Base-by-base conservation (phyloP, 2,113 vertebrate genomes). In the Seriola rivoliana region DNA sequence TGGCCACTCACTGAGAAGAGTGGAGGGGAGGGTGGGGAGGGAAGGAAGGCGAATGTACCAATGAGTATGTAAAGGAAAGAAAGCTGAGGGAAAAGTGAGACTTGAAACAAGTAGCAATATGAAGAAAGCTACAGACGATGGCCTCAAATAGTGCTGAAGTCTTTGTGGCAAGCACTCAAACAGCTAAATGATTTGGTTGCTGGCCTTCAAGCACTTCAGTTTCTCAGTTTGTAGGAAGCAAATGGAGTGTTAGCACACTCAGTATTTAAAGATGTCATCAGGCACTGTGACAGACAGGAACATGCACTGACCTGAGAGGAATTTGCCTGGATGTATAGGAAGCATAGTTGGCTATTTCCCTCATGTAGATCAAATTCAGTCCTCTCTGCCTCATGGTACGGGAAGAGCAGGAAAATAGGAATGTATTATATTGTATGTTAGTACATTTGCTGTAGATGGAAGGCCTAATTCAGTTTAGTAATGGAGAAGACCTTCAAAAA, bases 391-490 rank as follows among this genome's bases (percentile, higher is more conserved):
- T 78, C 84, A 11, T 32, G 14, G 58, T 64, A 77, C 23, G 86
- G 77, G 92, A 79, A 85, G 85, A 86, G 89, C 74, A 82, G 93
- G 90, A 92, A 75, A 78, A 89, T 93, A 91, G 93, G 93, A 95
- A 95, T 95, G 94, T 95, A 95, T 95, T 92, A 92, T 95, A 95
- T 90, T 95, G 92, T 94, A 93, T 93, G 94, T 93, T 95, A 94
- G 90, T 93, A 92, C 74, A 89, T 92, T 92, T 84, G 92, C 93
- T 94, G 91, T 94, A 92, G 92, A 93, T 87, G 82, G 81, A 93
- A 76, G 86, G 90, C 83, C 92, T 83, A 36, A 91, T 91, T 94
- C 92, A 92, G 85, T 80, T 93, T 93, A 93, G 91, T 91, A 91
- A 93, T 82, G 80, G 85, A 90, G 82, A 89, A 70, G 85, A 88